Conservation (phyloP, 2,888 invertebrate genomes). For the Lasioglossum leucozonium region DNA sequence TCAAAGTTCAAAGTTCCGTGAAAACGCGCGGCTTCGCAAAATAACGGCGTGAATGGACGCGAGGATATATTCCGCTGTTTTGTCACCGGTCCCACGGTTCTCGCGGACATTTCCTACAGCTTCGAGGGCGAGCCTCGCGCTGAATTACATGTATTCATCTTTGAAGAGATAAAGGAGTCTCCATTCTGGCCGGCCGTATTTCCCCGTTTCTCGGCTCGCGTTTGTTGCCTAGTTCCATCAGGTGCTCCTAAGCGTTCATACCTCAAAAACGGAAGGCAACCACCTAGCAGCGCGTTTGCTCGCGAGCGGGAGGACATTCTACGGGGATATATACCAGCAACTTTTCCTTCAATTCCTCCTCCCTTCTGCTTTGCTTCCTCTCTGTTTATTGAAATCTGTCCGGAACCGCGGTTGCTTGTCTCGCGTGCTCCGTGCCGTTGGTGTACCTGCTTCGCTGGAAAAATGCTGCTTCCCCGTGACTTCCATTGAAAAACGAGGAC, state of each 20-base stretch:
- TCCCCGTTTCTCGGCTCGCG: slow-evolving; percentile 19
- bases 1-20: neutral
- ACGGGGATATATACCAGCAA: slow-evolving; percentile 15
- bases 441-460: neutral
- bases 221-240: slow-evolving; percentile 40
- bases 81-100: neutral
- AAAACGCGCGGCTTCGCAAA: neutral
- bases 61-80: neutral
- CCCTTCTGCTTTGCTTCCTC: slow-evolving; percentile 3
- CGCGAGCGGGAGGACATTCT: slow-evolving; percentile 18
- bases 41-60: neutral
- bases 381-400: slow-evolving; percentile 31
- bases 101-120: slow-evolving; percentile 25
- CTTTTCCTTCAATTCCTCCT: slow-evolving; percentile 28
- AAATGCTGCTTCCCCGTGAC: neutral
- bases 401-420: neutral
- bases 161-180: slow-evolving; percentile 45
- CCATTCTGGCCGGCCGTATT: slow-evolving; percentile 34
- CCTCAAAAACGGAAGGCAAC: slow-evolving; percentile 24
- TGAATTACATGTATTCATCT: slow-evolving; percentile 53
- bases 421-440: neutral
- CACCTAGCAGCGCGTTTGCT: slow-evolving; percentile 15
- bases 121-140: slow-evolving; percentile 22
- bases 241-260: slow-evolving; percentile 44
- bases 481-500: neutral